Conservation (phyloP, 2,797 vertebrate genomes). For the Crocidura indochinensis region DNA sequence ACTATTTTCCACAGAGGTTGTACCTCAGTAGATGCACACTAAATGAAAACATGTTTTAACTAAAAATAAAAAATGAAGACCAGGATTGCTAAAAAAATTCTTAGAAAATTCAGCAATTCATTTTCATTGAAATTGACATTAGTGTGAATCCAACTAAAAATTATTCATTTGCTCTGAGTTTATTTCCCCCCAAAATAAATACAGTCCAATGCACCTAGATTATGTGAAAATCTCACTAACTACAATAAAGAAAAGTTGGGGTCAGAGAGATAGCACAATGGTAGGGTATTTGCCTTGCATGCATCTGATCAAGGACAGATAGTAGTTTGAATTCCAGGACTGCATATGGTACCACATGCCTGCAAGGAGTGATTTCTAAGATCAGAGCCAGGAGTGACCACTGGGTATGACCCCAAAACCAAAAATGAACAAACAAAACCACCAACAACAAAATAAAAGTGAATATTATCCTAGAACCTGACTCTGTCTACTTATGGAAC, state of each 20-base stretch:
- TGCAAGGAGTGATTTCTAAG: no score
- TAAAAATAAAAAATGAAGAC: neutral
- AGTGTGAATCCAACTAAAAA: neutral
- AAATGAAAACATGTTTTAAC: no score
- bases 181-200: neutral
- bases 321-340: no score
- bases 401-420: no score
- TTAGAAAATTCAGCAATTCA: neutral
- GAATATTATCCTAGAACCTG: neutral
- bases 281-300: no score
- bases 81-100: neutral
- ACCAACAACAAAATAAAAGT: neutral
- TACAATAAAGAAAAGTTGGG: neutral
- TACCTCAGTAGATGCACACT: no score
- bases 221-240: neutral
- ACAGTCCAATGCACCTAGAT: neutral
- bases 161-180: neutral
- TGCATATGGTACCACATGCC: no score
- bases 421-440: no score
- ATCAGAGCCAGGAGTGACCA: no score
- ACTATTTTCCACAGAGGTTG: no score
- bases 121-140: neutral
- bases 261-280: no score
- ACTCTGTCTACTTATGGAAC: neutral
- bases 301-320: no score